phyloP scores from a whole-genome alignment of 1,140 invertebrate species.

The Drosophila mayri region DNA sequence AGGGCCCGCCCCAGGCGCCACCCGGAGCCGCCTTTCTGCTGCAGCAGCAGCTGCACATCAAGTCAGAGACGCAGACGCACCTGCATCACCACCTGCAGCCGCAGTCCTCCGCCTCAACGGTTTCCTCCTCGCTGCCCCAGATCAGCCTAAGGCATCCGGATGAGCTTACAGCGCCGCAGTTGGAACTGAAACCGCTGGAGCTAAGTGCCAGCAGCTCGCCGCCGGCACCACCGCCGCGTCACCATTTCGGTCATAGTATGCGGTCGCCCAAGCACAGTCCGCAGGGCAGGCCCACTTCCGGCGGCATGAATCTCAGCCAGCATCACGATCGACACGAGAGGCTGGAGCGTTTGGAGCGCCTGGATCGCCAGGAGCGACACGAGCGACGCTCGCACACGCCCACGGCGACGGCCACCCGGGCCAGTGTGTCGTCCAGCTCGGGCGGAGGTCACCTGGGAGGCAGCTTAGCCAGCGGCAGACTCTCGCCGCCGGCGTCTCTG shows the following conservation, averaged over 20 bases:
- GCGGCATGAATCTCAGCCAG: conserved; percentile 61
- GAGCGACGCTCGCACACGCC: conserved; percentile 69
- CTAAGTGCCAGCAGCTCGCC: conserved; percentile 60
- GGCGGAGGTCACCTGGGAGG: conserved; percentile 33
- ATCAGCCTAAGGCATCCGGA: conserved; percentile 75
- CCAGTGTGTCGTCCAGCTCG: conserved; percentile 37
- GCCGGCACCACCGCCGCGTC: conserved; percentile 61
- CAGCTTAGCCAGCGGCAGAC: conserved; percentile 27
- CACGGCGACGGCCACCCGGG: conserved; percentile 64
- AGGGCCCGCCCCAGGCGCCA: conserved; percentile 49
- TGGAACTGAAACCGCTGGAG: conserved; percentile 72
- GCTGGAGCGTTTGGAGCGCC: conserved; percentile 50
- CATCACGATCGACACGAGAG: conserved; percentile 43
- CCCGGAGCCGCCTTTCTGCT: conserved; percentile 71
- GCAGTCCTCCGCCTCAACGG: conserved; percentile 28
- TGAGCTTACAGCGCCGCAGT: conserved; percentile 71
- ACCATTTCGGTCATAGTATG: conserved; percentile 66
- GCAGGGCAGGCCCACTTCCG: conserved; percentile 34
- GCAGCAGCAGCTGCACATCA: conserved; percentile 80
- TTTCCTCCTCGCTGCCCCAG: conserved; percentile 55
- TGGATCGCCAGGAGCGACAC: conserved; percentile 56
- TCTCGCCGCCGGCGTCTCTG: conserved; percentile 49
- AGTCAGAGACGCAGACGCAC: conserved; percentile 76
- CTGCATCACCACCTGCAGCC: conserved; percentile 70
- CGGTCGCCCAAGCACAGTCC: conserved; percentile 76